These are phyloP conservation scores for Molanna angustata DNA, from an alignment of 2,888 invertebrate species.

Conservation along the genomic window DNA sequence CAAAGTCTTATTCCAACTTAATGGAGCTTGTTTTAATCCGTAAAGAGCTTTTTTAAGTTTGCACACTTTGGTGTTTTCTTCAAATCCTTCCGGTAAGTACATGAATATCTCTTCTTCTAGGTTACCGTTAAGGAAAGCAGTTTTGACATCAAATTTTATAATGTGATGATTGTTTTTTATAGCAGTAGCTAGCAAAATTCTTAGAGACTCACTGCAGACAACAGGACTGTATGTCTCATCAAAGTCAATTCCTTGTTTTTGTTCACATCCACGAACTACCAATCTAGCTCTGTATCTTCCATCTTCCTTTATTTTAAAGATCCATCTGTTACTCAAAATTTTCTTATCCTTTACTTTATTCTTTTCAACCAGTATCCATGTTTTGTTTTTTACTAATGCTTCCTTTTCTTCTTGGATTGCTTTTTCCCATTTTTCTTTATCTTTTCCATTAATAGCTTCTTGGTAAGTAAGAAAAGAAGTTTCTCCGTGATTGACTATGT, in stretches of 20 bases:
- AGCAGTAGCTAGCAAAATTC: background rate
- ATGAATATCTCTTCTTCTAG: background rate
- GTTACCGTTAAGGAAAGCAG: background rate
- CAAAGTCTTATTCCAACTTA: background rate
- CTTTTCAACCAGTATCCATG: background rate
- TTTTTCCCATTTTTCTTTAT: background rate
- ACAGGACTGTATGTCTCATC: constrained; percentile 2
- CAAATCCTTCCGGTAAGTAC: constrained; percentile 1
- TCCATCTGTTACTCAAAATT: background rate
- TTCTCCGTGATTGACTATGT: background rate
- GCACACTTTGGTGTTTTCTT: background rate
- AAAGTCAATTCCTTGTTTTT: background rate
- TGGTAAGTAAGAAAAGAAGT: background rate
- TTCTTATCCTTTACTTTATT: constrained; percentile 1
- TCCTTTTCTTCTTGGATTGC: background rate
- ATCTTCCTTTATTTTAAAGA: constrained; percentile 1
- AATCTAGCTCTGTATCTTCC: constrained; percentile 2
- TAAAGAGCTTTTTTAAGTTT: background rate
- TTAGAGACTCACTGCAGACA: background rate
- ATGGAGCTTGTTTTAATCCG: constrained; percentile 3
- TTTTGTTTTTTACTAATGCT: background rate
- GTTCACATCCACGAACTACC: background rate
- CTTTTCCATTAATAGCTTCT: constrained; percentile 1
- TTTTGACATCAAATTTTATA: constrained; percentile 1
- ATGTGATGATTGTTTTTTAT: background rate